Conservation (phyloP, 2,797 vertebrate species). For the Sebastes cheni region DNA sequence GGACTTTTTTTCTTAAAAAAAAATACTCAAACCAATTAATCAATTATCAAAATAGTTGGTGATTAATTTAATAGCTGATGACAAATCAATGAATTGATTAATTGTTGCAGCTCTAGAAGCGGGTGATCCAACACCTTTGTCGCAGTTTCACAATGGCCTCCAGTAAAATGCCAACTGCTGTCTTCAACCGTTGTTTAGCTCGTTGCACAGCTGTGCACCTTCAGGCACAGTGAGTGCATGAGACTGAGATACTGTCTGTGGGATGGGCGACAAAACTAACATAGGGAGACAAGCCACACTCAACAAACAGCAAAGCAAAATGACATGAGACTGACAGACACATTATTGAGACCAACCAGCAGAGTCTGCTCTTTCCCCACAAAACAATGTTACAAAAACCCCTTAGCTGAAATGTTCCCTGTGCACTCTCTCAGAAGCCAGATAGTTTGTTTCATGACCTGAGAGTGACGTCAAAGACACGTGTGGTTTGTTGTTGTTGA, state of each 20-base stretch:
- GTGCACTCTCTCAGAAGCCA: background rate
- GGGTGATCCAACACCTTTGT: background rate
- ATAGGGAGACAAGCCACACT: background rate
- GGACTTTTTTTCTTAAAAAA: too few relatives aligned
- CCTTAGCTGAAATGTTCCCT: background rate
- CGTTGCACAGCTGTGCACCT: background rate
- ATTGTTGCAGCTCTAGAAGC: background rate
- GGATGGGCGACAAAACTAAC: background rate
- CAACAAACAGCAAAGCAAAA: background rate
- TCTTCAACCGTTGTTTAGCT: background rate
- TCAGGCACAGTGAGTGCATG: background rate
- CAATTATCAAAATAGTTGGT: too few relatives aligned
- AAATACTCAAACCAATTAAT: too few relatives aligned
- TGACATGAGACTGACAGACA: background rate
- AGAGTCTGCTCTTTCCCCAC: constrained; percentile 36
- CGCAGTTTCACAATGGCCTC: background rate
- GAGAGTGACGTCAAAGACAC: constrained; percentile 12
- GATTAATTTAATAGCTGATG: too few relatives aligned
- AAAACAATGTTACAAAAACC: background rate
- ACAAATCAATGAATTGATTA: too few relatives aligned
- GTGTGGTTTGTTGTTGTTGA: constrained; percentile 20
- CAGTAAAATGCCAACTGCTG: background rate
- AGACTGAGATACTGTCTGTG: background rate
- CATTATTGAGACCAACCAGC: constrained; percentile 7
- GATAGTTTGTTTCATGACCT: background rate